phyloP scores from a whole-genome alignment of 2,888 invertebrate genomes.

The Leucophenga montana region DNA sequence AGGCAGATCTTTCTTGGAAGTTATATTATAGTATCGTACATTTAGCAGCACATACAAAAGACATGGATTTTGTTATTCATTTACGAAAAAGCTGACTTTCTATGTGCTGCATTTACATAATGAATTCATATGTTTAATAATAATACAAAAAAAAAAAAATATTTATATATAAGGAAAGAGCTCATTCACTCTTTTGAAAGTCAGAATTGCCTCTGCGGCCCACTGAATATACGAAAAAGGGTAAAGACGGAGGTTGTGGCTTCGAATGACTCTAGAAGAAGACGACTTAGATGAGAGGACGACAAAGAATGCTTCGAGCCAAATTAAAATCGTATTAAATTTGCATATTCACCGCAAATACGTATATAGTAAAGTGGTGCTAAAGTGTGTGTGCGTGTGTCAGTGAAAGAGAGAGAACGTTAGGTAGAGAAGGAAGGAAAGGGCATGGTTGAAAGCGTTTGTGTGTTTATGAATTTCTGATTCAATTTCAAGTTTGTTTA shows the following conservation, averaged over 20 bases:
- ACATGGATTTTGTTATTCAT: background rate
- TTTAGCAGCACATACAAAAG: too few species aligned
- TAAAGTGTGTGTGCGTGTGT: too few species aligned
- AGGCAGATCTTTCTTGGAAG: too few species aligned
- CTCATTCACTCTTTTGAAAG: slow-evolving; percentile 7
- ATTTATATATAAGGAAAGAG: too few species aligned
- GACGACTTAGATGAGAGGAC: background rate
- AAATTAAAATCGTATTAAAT: slow-evolving; percentile 69
- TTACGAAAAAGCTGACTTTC: background rate
- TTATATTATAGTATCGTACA: too few species aligned
- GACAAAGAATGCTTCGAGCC: slow-evolving; percentile 44
- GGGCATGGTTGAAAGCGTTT: background rate
- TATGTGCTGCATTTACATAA: slow-evolving; percentile 57
- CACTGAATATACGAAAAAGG: background rate
- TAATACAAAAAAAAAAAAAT: slow-evolving; percentile 36
- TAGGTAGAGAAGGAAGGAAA: background rate
- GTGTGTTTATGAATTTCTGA: slow-evolving; percentile 43
- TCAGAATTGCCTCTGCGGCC: background rate
- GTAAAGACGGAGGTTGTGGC: background rate
- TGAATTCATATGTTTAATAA: slow-evolving; percentile 68
- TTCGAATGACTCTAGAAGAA: background rate
- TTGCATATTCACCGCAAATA: slow-evolving; percentile 56
- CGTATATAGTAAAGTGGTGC: slow-evolving; percentile 66
- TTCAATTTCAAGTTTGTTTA: slow-evolving; percentile 39
- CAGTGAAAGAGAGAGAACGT: slow-evolving; percentile 75